Evolutionary conservation across 2,797 vertebrate genomes (phyloP).

Genomic region (Phoxinus dragarum): DNA sequence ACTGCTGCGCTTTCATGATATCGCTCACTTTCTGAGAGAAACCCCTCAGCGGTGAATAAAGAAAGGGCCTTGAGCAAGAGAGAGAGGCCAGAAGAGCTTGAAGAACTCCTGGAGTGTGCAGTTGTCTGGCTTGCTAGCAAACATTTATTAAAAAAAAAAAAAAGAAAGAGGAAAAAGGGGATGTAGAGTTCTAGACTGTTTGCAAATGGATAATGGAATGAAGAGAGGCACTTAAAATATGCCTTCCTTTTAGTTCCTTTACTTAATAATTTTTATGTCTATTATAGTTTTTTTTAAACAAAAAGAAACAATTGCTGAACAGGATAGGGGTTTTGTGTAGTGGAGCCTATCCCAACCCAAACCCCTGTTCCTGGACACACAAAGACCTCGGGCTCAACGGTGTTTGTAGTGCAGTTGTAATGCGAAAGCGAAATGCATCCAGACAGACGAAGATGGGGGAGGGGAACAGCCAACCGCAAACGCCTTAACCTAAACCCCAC

Average conservation of each 20-base stretch:
- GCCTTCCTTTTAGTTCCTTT: neutral
- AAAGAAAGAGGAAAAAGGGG: neutral
- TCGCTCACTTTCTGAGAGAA: slow-evolving; percentile 41
- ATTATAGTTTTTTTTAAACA: neutral
- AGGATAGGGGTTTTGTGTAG: slow-evolving; percentile 53
- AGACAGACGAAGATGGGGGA: slow-evolving; percentile 75
- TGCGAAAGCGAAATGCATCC: slow-evolving; percentile 73
- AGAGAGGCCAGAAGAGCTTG: slow-evolving; percentile 30
- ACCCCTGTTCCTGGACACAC: slow-evolving; percentile 65
- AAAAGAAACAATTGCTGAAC: slow-evolving; percentile 54
- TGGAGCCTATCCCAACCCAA: slow-evolving; percentile 59
- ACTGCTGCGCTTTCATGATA: slow-evolving; percentile 53
- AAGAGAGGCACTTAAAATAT: neutral
- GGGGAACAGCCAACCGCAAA: slow-evolving; percentile 64
- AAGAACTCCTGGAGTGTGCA: slow-evolving; percentile 33
- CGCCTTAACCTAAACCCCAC: slow-evolving; percentile 43
- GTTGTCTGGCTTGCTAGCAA: slow-evolving; percentile 18
- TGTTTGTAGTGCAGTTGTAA: slow-evolving; percentile 68
- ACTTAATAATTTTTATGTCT: neutral
- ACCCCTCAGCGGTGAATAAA: slow-evolving; percentile 45
- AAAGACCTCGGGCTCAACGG: slow-evolving; percentile 69
- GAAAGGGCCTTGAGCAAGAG: slow-evolving; percentile 19
- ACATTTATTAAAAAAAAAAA: slow-evolving; percentile 11
- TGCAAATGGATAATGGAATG: slow-evolving; percentile 10
- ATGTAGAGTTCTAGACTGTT: slow-evolving; percentile 12